Percentiles rank a stretch among this genome's conserved stretches.
Conservation (phyloP, 2,888 invertebrate genomes). For the Cryptus viduatorius region DNA sequence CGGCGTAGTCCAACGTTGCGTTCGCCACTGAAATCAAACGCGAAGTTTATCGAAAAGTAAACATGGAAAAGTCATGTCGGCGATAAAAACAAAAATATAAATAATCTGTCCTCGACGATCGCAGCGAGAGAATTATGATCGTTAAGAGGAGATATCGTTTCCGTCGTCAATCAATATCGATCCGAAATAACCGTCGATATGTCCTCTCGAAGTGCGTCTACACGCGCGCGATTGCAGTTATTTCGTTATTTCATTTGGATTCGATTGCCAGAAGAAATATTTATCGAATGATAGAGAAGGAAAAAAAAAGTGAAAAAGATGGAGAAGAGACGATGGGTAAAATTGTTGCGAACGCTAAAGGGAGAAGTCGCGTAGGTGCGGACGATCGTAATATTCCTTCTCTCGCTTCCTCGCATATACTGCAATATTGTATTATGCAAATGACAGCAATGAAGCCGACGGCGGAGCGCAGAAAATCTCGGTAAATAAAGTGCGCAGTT, state of each 20-base stretch:
- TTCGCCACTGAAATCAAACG: slow-evolving; percentile 36
- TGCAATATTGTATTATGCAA: slow-evolving; percentile 75
- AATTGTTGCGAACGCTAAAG: slow-evolving; percentile 31
- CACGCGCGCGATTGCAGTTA: neutral
- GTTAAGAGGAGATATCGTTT: slow-evolving; percentile 39
- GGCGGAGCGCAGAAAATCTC: slow-evolving; percentile 55
- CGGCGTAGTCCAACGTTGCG: slow-evolving; percentile 28
- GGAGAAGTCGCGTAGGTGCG: slow-evolving; percentile 64
- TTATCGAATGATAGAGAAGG: slow-evolving; percentile 31
- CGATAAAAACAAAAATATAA: slow-evolving; percentile 28
- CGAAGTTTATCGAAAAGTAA: neutral
- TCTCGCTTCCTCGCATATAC: slow-evolving; percentile 46
- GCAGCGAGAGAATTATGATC: slow-evolving; percentile 21
- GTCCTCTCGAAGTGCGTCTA: neutral
- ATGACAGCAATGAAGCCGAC: slow-evolving; percentile 71
- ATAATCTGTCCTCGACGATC: slow-evolving; percentile 20
- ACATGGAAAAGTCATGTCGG: neutral
- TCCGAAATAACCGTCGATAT: neutral
- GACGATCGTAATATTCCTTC: slow-evolving; percentile 56
- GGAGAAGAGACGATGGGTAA: slow-evolving; percentile 2
- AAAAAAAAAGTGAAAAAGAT: slow-evolving; percentile 19
- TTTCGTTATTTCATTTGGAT: neutral
- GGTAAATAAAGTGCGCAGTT: slow-evolving; percentile 31
- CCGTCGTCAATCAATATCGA: slow-evolving; percentile 53
- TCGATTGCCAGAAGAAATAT: slow-evolving; percentile 40